These are phyloP conservation scores for Leucoptera coffeella DNA, from an alignment of 2,888 invertebrate genomes.

Conservation along the genomic window DNA sequence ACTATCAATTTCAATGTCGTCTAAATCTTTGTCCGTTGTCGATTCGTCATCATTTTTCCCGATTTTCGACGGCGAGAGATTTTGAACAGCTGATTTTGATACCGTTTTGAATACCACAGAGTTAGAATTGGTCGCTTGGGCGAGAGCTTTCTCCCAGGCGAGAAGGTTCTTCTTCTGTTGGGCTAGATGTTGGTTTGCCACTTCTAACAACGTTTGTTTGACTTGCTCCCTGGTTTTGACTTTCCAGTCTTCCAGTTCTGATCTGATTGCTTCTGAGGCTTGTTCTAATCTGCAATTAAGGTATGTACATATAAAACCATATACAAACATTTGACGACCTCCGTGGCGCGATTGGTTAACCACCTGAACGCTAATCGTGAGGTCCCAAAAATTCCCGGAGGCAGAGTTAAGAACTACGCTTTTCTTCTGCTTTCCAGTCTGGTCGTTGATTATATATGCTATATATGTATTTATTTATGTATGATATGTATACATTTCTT, in stretches of 20 bases:
- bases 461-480: too few species aligned
- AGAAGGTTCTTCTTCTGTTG: constrained; percentile 16
- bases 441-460: too few species aligned
- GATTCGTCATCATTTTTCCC: constrained; percentile 5
- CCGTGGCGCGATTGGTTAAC: too few species aligned
- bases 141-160: constrained; percentile 24
- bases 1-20: too few species aligned
- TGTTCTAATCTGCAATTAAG: constrained; percentile 29
- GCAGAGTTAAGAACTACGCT: too few species aligned
- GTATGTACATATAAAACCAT: too few species aligned
- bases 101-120: constrained; percentile 39
- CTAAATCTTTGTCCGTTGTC: constrained; percentile 20
- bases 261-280: constrained; percentile 32
- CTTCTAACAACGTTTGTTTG: constrained; percentile 20
- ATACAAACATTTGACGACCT: too few species aligned
- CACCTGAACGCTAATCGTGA: too few species aligned
- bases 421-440: too few species aligned
- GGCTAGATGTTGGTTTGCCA: constrained; percentile 23
- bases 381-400: too few species aligned
- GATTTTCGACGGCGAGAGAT: constrained; percentile 24
- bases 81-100: constrained; percentile 29
- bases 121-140: too few species aligned
- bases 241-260: constrained; percentile 32
- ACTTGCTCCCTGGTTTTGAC: constrained; percentile 28
- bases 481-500: too few species aligned